A percentile compares a stretch with the other conserved stretches of the same genome.
These are phyloP conservation scores for Leptobrachium leishanense DNA, from an alignment of 2,113 vertebrate species.

Conservation along the genomic window DNA sequence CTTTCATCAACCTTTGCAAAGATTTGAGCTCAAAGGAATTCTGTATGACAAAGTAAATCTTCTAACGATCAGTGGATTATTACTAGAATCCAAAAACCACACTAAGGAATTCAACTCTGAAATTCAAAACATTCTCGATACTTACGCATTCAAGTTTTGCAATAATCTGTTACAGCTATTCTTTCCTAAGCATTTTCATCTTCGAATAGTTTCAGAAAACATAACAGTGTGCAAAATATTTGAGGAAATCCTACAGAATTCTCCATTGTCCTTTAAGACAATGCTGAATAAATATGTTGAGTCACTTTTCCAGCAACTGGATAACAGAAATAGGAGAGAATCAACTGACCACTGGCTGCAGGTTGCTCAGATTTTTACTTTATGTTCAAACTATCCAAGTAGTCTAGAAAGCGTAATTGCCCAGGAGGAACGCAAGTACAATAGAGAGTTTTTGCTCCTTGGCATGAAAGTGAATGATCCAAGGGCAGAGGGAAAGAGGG, in stretches of 20 bases:
- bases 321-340: conserved; percentile 60
- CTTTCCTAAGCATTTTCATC: conserved; percentile 76
- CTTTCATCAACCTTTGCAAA: conserved; percentile 63
- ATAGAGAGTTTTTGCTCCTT: conserved; percentile 57
- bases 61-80: conserved; percentile 65
- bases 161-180: conserved; percentile 60
- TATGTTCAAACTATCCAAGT: conserved; percentile 67
- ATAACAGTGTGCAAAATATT: conserved; percentile 64
- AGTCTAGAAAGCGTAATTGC: conserved; percentile 67
- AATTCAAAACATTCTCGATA: conserved; percentile 56
- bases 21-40: conserved; percentile 61
- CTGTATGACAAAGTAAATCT: conserved; percentile 67
- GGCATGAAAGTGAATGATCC: conserved; percentile 26
- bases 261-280: conserved; percentile 52
- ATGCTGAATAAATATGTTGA: conserved; percentile 64
- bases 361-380: conserved; percentile 64
- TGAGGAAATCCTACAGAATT: conserved; percentile 52
- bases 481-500: conserved; percentile 48
- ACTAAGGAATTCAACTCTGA: conserved; percentile 58
- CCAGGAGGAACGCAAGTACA: conserved; percentile 66
- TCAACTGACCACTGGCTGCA: conserved; percentile 73
- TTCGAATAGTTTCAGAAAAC: conserved; percentile 70
- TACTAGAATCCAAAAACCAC: conserved; percentile 66
- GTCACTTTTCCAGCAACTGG: conserved; percentile 57
- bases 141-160: conserved; percentile 56